Evolutionary conservation across 2,113 vertebrate genomes (phyloP).

Genomic region (Conger conger): DNA sequence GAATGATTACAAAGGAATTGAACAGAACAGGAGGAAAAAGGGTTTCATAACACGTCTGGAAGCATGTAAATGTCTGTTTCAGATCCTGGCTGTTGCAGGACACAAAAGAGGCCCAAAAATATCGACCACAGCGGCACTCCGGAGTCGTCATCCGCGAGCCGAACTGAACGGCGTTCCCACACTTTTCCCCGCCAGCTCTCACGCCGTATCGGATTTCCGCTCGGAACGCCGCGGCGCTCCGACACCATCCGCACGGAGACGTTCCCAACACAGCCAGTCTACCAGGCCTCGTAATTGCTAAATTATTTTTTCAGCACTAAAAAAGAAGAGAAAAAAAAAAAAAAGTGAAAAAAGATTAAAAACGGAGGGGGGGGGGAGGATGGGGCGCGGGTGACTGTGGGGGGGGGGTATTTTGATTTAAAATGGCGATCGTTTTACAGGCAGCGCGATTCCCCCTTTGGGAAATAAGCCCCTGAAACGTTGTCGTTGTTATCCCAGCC

Average conservation of each 20-base stretch:
- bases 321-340: background rate
- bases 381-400: too few relatives aligned
- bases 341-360: constrained; percentile 19
- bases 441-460: constrained; percentile 43
- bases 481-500: constrained; percentile 45
- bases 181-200: background rate
- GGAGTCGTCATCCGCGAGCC: constrained; percentile 25
- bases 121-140: constrained; percentile 18
- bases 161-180: background rate
- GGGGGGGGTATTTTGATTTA: constrained; percentile 53
- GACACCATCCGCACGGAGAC: background rate
- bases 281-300: background rate
- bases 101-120: constrained; percentile 11
- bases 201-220: background rate
- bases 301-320: constrained; percentile 8
- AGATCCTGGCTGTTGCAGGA: background rate
- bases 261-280: background rate
- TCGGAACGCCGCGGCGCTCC: background rate
- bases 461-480: constrained; percentile 59
- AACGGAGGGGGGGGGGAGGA: background rate
- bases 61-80: constrained; percentile 28
- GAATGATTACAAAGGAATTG: background rate
- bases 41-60: constrained; percentile 3
- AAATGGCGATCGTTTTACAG: constrained; percentile 54
- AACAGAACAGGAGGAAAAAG: background rate